Percentiles rank a stretch among this genome's conserved stretches.
These are phyloP conservation scores for Vanessa atalanta DNA, from an alignment of 1,140 invertebrate genomes.

Conservation along the genomic window DNA sequence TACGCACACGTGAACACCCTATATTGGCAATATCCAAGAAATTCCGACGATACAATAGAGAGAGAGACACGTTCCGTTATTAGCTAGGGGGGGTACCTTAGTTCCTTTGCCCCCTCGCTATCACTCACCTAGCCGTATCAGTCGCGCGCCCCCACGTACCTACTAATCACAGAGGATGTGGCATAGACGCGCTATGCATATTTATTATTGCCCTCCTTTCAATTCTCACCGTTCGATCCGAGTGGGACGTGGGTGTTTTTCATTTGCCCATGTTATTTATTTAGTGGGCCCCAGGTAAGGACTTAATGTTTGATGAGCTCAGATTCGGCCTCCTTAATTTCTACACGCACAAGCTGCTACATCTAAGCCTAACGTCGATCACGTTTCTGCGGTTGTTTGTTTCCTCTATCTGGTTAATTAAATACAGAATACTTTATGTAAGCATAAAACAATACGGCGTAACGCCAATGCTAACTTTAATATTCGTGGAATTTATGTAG, in stretches of 20 bases:
- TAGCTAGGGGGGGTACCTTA: slow-evolving; percentile 71
- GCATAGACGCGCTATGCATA: slow-evolving; percentile 78
- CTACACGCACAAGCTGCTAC: slow-evolving; percentile 50
- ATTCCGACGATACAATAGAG: slow-evolving; percentile 71
- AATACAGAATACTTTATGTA: slow-evolving; percentile 44
- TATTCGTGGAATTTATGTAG: not conserved
- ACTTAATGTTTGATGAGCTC: slow-evolving; percentile 77
- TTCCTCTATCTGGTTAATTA: slow-evolving; percentile 47
- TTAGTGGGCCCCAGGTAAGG: slow-evolving; percentile 70
- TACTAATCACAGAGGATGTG: slow-evolving; percentile 79
- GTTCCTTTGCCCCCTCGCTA: slow-evolving; percentile 68
- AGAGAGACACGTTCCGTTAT: slow-evolving; percentile 71
- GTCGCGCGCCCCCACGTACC: slow-evolving; percentile 45
- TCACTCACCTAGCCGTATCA: slow-evolving; percentile 76
- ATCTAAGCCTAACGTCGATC: slow-evolving; percentile 47
- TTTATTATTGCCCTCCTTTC: slow-evolving; percentile 74
- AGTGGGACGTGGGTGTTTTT: slow-evolving; percentile 73
- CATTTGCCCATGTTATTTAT: slow-evolving; percentile 76
- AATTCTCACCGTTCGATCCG: slow-evolving; percentile 72
- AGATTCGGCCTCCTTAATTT: slow-evolving; percentile 70
- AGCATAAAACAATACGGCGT: not conserved
- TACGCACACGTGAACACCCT: slow-evolving; percentile 66
- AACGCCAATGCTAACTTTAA: not conserved
- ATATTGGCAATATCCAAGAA: slow-evolving; percentile 80
- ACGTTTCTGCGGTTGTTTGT: slow-evolving; percentile 55